Evolutionary conservation across 2,113 vertebrate species (phyloP).

Genomic region (Rhea americana): DNA sequence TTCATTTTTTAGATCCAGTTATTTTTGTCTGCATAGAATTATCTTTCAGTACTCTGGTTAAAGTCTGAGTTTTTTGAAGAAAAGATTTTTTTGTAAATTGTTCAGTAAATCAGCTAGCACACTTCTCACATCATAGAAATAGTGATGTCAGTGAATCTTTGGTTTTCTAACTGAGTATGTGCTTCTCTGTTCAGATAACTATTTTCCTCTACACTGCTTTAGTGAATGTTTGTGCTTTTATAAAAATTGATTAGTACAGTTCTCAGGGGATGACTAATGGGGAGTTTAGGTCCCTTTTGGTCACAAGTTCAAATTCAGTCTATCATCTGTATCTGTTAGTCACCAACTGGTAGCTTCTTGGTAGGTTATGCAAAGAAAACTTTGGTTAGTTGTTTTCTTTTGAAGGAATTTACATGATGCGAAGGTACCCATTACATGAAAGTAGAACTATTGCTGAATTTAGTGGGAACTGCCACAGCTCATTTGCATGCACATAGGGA

Average conservation of each 20-base stretch:
- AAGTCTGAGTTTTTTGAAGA: neutral
- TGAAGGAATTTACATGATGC: neutral
- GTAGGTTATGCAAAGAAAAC: neutral
- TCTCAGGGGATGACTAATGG: neutral
- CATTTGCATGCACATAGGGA: neutral
- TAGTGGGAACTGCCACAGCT: constrained; percentile 11
- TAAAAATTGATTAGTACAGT: neutral
- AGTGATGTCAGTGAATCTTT: neutral
- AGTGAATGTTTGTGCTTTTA: neutral
- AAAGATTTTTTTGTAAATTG: neutral
- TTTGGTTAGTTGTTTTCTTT: neutral
- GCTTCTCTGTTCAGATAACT: neutral
- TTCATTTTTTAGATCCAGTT: neutral
- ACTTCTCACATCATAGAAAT: neutral
- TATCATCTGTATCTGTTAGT: neutral
- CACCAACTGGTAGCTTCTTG: neutral
- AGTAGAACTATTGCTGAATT: constrained; percentile 23
- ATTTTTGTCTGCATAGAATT: neutral
- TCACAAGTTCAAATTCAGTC: constrained; percentile 3
- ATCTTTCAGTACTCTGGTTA: neutral
- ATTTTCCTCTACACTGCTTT: neutral
- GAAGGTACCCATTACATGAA: neutral
- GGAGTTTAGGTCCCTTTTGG: neutral
- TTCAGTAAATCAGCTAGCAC: neutral
- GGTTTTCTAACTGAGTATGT: neutral